Conservation (phyloP, 2,797 vertebrate species). For the Masticophis lateralis region DNA sequence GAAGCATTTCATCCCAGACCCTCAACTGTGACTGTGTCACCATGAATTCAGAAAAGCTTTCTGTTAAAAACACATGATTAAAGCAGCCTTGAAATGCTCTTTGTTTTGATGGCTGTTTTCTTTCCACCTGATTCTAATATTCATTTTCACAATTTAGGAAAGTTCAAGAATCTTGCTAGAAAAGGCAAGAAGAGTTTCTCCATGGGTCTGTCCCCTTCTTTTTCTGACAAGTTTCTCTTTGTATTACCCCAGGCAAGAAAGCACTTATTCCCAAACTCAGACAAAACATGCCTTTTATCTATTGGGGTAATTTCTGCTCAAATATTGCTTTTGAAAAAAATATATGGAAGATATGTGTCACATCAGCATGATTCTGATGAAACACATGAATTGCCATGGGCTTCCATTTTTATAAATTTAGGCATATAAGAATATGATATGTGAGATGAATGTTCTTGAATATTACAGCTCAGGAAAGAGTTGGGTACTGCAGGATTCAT, state of each 20-base stretch:
- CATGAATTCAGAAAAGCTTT: slow-evolving; percentile 4
- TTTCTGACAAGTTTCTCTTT: not conserved
- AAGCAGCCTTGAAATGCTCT: slow-evolving; percentile 5
- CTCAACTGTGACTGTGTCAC: slow-evolving; percentile 15
- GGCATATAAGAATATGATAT: not conserved
- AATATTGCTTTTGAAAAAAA: not conserved
- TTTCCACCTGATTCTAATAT: not conserved
- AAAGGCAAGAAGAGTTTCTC: not conserved
- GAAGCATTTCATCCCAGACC: slow-evolving; percentile 13
- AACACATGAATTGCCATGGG: not conserved
- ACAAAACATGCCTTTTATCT: not conserved
- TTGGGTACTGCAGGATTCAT: not conserved
- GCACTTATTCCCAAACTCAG: not conserved
- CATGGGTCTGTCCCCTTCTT: not conserved
- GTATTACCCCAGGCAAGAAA: not conserved
- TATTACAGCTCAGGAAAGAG: not conserved
- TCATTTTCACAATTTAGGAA: not conserved
- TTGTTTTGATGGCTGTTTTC: not conserved
- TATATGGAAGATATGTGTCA: not conserved
- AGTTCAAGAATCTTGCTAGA: not conserved
- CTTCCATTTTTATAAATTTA: not conserved
- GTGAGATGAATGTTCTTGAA: not conserved
- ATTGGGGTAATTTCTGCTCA: not conserved
- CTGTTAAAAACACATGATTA: not conserved
- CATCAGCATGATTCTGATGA: not conserved